Percentiles rank a stretch among this genome's conserved stretches.
These are phyloP conservation scores for Athene noctua DNA, from an alignment of 2,113 vertebrate genomes.

Conservation along the genomic window DNA sequence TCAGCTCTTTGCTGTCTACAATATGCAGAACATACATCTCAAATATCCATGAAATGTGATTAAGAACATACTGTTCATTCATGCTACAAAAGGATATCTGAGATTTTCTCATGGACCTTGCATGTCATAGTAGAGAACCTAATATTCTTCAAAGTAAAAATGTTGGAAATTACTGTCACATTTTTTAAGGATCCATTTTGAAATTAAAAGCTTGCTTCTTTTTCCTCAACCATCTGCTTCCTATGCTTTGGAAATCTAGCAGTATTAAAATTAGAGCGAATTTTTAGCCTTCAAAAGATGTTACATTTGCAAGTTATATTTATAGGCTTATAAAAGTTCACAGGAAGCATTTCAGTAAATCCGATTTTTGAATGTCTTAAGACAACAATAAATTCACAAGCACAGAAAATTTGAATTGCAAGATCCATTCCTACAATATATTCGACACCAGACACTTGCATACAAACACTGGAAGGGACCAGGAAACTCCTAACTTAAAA, in stretches of 20 bases:
- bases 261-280: background rate
- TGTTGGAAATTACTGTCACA: background rate
- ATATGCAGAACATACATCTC: background rate
- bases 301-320: background rate
- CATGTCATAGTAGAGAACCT: background rate
- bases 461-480: background rate
- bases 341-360: background rate
- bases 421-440: background rate
- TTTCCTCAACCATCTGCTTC: background rate
- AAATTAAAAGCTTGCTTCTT: background rate
- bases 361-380: background rate
- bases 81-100: background rate
- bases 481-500: background rate
- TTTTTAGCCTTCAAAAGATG: background rate
- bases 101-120: background rate
- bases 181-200: background rate
- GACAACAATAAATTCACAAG: background rate
- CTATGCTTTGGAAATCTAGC: background rate
- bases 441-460: background rate
- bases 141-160: background rate
- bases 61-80: background rate
- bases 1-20: background rate
- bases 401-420: background rate
- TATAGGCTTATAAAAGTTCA: background rate
- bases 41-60: background rate